Evolutionary conservation across 2,113 vertebrate genomes (phyloP).

Genomic region (Rhineura floridana): DNA sequence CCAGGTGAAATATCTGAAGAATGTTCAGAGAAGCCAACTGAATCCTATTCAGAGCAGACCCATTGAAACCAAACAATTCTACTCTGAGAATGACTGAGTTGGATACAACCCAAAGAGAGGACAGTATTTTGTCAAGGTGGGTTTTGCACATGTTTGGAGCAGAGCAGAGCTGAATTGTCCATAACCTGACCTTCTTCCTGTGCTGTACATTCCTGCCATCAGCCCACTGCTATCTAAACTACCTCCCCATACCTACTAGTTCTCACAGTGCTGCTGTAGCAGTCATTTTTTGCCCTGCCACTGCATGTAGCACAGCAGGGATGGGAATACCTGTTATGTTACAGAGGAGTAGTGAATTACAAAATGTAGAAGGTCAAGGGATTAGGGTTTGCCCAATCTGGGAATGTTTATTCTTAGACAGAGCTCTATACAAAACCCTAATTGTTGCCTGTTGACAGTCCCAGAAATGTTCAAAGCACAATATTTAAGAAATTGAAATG

Average conservation of each 20-base stretch:
- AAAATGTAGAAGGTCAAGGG: background rate
- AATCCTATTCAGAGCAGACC: too few species aligned
- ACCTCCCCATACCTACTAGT: too few species aligned
- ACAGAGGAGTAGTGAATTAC: background rate
- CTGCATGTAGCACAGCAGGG: background rate
- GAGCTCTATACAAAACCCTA: slow-evolving; percentile 39
- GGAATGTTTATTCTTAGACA: background rate
- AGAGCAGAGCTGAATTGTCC: background rate
- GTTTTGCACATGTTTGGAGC: background rate
- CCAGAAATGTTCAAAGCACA: slow-evolving; percentile 60
- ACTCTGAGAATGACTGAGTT: too few species aligned
- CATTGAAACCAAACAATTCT: too few species aligned
- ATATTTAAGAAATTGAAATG: slow-evolving; percentile 51
- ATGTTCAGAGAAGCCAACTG: background rate
- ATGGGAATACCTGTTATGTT: background rate
- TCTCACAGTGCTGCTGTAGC: background rate
- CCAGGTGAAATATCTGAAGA: background rate
- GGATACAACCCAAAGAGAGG: too few species aligned
- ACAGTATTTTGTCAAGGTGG: too few species aligned
- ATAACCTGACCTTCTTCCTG: background rate
- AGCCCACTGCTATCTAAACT: background rate
- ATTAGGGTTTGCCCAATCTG: background rate
- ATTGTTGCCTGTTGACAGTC: slow-evolving; percentile 60
- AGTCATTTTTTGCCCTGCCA: background rate
- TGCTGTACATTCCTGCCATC: background rate